Conservation (phyloP, 2,888 invertebrate species). For the Auanema sp. region DNA sequence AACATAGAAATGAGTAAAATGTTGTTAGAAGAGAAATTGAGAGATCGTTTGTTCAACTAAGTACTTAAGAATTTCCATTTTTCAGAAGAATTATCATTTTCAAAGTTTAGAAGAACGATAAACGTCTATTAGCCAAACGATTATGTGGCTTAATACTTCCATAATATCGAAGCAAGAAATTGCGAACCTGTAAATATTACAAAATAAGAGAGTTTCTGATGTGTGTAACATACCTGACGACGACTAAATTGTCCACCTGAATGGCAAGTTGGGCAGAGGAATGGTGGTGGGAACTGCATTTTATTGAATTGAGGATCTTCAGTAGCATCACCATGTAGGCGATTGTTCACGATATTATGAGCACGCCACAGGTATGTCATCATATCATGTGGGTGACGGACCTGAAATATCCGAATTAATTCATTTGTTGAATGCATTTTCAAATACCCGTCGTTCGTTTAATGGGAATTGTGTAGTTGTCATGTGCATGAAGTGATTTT, state of each 20-base stretch:
- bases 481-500: slow-evolving; percentile 86
- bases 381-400: slow-evolving; percentile 59
- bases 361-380: slow-evolving; percentile 75
- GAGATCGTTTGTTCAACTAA: no score
- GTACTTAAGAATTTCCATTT: no score
- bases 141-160: slow-evolving; percentile 60
- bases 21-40: background rate
- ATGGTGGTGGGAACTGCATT: slow-evolving; percentile 79
- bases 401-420: slow-evolving; percentile 29
- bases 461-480: slow-evolving; percentile 69
- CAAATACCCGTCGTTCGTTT: slow-evolving; percentile 53
- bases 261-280: slow-evolving; percentile 63
- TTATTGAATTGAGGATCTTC: slow-evolving; percentile 90
- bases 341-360: slow-evolving; percentile 86
- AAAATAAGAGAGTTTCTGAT: background rate
- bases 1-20: background rate
- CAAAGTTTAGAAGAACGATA: slow-evolving; percentile 28
- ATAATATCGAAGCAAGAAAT: slow-evolving; percentile 63
- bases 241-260: slow-evolving; percentile 62
- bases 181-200: slow-evolving; percentile 49
- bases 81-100: background rate
- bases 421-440: slow-evolving; percentile 32
- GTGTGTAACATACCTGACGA: slow-evolving; percentile 46
- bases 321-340: slow-evolving; percentile 81
- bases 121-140: slow-evolving; percentile 45